Base-by-base conservation (phyloP, 2,888 invertebrate species). In the Drosophila pegasa region DNA sequence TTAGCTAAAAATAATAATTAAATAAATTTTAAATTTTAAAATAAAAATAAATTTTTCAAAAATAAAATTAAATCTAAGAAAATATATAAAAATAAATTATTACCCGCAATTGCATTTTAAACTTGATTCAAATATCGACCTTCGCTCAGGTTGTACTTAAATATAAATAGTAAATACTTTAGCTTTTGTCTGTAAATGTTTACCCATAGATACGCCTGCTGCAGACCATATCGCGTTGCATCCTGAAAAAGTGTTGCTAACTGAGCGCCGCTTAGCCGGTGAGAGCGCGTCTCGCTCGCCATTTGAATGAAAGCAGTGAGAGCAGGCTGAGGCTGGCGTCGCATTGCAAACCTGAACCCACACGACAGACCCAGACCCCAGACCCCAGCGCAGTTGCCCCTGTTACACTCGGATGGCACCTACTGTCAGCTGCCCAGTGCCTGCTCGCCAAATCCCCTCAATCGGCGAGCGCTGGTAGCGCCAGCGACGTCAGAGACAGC, bases 231-330 rank as follows among this genome's bases (percentile, higher is more conserved):
- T 60, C 58, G 43, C 31, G 50, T 41, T 41, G 27, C 10, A 22
- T 31, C 38, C 59, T 50, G 66, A 33, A 66, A 76, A 56, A 56
- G 29, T 35, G 48, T 56, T 41, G 59, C 37, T 35, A 58, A 33
- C 10, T 38, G 25, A 45, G 22, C 18, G 31, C 31, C 33, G 58
- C 29, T 57, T 47, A 73, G 62, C 62, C 60, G 71, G 51, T 65
- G 70, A 41, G 66, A 55, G 67, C 56, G 29, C n/a, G n/a, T n/a
- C n/a, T n/a, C n/a, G n/a, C n/a, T n/a, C n/a, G 55, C 47, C 52
- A 71, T 57, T 71, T 61, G 75, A 55, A 88, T 83, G 88, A 88
- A 87, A 87, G 84, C 84, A 74, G 87, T 56, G 75, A 81, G 87
- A 79, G 83, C 80, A 47, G 40, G 40, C 22, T 45, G 18, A 38